These are phyloP conservation scores for Orestias chungarensis DNA, from an alignment of 2,797 vertebrate species.

Conservation along the genomic window DNA sequence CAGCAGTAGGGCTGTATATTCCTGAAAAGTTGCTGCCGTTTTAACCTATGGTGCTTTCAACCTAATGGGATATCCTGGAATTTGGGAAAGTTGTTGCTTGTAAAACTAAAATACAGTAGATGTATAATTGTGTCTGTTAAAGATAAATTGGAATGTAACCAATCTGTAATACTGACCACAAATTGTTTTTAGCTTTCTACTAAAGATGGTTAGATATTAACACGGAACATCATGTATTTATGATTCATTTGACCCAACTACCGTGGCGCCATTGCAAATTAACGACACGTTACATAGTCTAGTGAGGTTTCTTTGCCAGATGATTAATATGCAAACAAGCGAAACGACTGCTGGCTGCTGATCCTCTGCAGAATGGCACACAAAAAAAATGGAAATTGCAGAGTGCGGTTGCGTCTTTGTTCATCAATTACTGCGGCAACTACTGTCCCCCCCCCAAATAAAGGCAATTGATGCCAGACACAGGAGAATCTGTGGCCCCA, in stretches of 20 bases:
- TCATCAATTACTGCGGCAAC: conserved; percentile 57
- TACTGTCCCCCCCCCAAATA: conserved; percentile 72
- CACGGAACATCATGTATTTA: conserved; percentile 44
- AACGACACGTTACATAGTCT: conserved; percentile 51
- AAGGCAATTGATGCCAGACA: conserved; percentile 78
- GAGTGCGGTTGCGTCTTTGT: conserved; percentile 20
- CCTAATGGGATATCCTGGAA: too few species aligned
- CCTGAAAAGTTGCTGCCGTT: too few species aligned
- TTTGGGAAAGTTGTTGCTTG: too few species aligned
- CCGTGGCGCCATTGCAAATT: conserved; percentile 54
- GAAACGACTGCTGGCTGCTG: conserved; percentile 1
- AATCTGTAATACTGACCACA: too few species aligned
- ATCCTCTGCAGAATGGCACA: background rate
- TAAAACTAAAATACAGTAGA: too few species aligned
- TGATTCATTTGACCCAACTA: conserved; percentile 22
- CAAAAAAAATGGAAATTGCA: conserved; percentile 12
- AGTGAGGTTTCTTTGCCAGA: conserved; percentile 48
- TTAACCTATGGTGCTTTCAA: too few species aligned
- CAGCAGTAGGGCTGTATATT: too few species aligned
- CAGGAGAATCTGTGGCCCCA: conserved; percentile 63
- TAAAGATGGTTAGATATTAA: conserved; percentile 20
- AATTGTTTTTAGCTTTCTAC: background rate
- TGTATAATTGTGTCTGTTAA: background rate
- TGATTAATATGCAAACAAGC: conserved; percentile 35
- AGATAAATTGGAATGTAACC: background rate